Percentiles rank a stretch among this genome's conserved stretches.
phyloP scores from a whole-genome alignment of 2,113 vertebrate species.

The Strix uralensis region DNA sequence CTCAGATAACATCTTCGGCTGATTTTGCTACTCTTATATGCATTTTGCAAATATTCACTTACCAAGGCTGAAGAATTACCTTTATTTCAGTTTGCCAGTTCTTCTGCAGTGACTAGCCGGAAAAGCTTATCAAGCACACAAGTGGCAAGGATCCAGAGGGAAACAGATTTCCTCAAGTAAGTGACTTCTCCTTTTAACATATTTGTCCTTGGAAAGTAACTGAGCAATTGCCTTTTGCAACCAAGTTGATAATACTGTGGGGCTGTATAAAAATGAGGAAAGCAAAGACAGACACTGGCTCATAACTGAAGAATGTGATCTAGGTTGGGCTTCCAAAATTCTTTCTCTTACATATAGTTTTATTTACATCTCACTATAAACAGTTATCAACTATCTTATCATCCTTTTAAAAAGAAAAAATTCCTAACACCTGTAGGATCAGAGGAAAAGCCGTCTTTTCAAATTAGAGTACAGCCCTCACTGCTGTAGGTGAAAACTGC shows the following conservation, averaged over 20 bases:
- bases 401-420: not conserved
- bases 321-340: not conserved
- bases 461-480: not conserved
- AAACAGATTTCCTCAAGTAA: conserved; percentile 83
- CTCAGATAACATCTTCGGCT: not conserved
- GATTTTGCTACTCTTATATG: not conserved
- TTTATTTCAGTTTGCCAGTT: conserved; percentile 66
- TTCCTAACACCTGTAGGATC: not conserved
- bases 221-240: not conserved
- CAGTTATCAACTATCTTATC: not conserved
- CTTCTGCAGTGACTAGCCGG: conserved; percentile 32
- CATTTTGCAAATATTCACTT: not conserved
- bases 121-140: conserved; percentile 74
- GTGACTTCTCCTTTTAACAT: conserved; percentile 9
- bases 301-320: not conserved
- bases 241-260: not conserved
- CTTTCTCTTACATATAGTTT: not conserved
- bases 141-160: conserved; percentile 70
- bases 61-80: not conserved
- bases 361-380: not conserved
- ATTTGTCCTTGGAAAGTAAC: not conserved
- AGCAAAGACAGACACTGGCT: not conserved
- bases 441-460: not conserved
- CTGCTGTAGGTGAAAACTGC: not conserved
- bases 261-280: not conserved